phyloP scores from a whole-genome alignment of 1,140 invertebrate species.

The Sarcophaga bullata region DNA sequence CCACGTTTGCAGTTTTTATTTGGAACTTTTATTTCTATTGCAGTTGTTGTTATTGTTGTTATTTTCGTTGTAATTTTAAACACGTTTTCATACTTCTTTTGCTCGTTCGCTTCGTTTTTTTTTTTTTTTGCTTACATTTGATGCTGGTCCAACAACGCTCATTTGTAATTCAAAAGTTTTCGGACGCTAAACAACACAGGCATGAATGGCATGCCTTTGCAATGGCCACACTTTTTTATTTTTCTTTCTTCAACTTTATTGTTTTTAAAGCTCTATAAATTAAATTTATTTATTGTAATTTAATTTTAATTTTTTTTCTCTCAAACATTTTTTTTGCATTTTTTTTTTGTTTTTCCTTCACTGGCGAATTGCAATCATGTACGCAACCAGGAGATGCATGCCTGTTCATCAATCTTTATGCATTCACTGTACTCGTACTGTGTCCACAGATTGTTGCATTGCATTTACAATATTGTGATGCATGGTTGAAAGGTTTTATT shows the following conservation, averaged over 20 bases:
- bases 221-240: neutral
- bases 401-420: neutral
- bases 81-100: constrained; percentile 16
- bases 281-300: neutral
- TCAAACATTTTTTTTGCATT: too few relatives aligned
- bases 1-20: too few relatives aligned
- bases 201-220: neutral
- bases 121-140: neutral
- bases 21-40: neutral
- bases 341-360: too few relatives aligned
- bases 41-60: neutral
- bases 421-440: neutral
- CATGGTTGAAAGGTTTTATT: too few relatives aligned
- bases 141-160: neutral
- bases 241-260: neutral
- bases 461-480: too few relatives aligned
- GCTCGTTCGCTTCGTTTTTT: neutral
- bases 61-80: constrained; percentile 29
- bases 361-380: too few relatives aligned
- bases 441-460: too few relatives aligned
- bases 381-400: too few relatives aligned
- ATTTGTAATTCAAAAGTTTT: constrained; percentile 40
- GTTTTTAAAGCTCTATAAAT: neutral
- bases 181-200: neutral
- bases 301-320: too few relatives aligned